phyloP scores from a whole-genome alignment of 2,888 invertebrate genomes.

The Tupiocoris notatus region DNA sequence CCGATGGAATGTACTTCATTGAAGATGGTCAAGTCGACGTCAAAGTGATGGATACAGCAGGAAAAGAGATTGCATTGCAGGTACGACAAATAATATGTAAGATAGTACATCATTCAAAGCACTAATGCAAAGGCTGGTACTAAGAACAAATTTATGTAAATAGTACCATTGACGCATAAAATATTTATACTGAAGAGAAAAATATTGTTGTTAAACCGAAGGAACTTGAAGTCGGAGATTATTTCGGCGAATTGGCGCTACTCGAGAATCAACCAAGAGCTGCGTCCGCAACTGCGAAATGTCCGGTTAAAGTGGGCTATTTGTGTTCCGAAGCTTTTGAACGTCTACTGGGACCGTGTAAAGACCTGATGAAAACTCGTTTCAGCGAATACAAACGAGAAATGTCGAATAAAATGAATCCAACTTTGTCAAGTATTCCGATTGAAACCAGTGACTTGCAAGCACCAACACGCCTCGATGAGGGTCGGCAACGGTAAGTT shows the following conservation, averaged over 20 bases:
- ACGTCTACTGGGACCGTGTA: constrained; percentile 43
- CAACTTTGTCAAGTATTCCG: neutral
- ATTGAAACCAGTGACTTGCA: neutral
- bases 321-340: constrained; percentile 43
- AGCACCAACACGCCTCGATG: neutral
- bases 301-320: constrained; percentile 82
- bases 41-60: constrained; percentile 5
- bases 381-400: constrained; percentile 12
- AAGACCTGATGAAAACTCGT: constrained; percentile 24
- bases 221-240: constrained; percentile 64
- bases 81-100: neutral
- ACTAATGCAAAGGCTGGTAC: no score
- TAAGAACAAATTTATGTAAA: no score
- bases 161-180: no score
- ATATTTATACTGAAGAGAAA: no score
- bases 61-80: constrained; percentile 29
- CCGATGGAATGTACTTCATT: constrained; percentile 33
- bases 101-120: no score
- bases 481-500: neutral
- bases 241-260: constrained; percentile 94
- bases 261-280: constrained; percentile 96
- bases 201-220: no score
- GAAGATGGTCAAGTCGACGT: constrained; percentile 30
- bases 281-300: constrained; percentile 82
- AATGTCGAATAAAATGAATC: neutral